Evolutionary conservation across 1,140 invertebrate genomes (phyloP), one percentile per base, ranked within the genome.

Genomic region (Lepidurus apus): DNA sequence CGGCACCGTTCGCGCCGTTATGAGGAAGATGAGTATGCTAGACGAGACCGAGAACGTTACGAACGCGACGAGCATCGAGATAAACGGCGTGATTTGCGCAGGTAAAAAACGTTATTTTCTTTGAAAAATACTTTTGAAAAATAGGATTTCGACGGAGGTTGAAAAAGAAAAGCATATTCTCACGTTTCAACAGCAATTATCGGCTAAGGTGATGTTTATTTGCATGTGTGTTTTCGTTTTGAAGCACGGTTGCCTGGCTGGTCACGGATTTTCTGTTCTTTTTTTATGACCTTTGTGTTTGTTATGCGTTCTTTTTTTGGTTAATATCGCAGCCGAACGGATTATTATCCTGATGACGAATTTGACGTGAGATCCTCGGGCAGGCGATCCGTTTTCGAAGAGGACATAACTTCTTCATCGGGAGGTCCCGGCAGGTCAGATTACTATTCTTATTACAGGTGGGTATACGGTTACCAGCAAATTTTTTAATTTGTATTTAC

Each of bases 61-160:
- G 80, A 79, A 74, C 76, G 81, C 0, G 79, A 81, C 80, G 81
- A 83, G 78, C 74, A 79, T 45, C 65, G 80, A 42, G 81, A 83
- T 17, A 78, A 80, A 42, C 74, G 81, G 42, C 74, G 75, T 78
- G 80, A 79, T 43, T 34, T 43, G 24, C 74, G 43, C 42, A 74
- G 42, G 73, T 65, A 65, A 13, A 17, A 65, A 7, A 1, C 17
- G 17, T 21, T 13, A 0, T n/a, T 65, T 21, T 65, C 13, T 13
- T 7, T 17, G 6, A 65, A 65, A 65, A 17, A 11, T 17, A n/a
- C 53, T n/a, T 9, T 34, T 34, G 34, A 34, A 34, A 34, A 34
- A 34, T 34, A 34, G 34, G 34, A 34, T 2, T 34, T 1, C 4
- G 34, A 34, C 34, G 34, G 34, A 34, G 4, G 34, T 34, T 34